Evolutionary conservation across 2,888 invertebrate species (phyloP), one percentile per base, ranked within the genome.

Genomic region (Rhamnusium bicolor): DNA sequence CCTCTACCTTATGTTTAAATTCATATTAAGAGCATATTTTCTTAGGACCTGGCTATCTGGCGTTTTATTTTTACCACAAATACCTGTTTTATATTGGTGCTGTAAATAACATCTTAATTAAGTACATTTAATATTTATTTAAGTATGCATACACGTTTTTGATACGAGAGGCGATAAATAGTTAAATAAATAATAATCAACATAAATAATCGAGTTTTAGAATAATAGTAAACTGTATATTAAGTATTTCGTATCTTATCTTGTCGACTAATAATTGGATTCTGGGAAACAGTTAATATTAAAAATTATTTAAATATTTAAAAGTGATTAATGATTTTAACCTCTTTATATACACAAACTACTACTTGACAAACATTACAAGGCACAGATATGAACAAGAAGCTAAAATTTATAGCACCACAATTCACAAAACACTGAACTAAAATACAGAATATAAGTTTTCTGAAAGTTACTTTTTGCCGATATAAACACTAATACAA

Each of bases 1-100:
- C 47, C 56, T 40, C 40, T 47, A 16, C 16, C 53, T 10, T 53
- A 16, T 62, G 54, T 32, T 70, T 47, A 27, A 47, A 32, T 32
- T 70, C 63, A 32, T 40, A 53, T 40, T 29, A 49, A 24, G 49
- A 60, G 61, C 40, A 51, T 24, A 29, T 56, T 63, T 56, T 63
- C 49, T 63, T 27, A 19, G 49, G 16, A 51, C 10, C 49, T 14
- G 12, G 21, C 14, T 14, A 32, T 16, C 16, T 29, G 32, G 29
- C n/a, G 29, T 58, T 29, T 56, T 58, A 54, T 10, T 27, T 54
- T 54, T 54, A 21, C 19, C 18, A 21, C 19, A 18, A 2, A 16
- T 53, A 54, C 54, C 54, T 54, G 54, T 27, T 24, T 54, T 54
- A 53, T 24, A 54, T 54, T 24, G 24, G 8, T 14, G 24, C 14